Evolutionary conservation across 2,888 invertebrate species (phyloP).

Genomic region (Myathropa florea): DNA sequence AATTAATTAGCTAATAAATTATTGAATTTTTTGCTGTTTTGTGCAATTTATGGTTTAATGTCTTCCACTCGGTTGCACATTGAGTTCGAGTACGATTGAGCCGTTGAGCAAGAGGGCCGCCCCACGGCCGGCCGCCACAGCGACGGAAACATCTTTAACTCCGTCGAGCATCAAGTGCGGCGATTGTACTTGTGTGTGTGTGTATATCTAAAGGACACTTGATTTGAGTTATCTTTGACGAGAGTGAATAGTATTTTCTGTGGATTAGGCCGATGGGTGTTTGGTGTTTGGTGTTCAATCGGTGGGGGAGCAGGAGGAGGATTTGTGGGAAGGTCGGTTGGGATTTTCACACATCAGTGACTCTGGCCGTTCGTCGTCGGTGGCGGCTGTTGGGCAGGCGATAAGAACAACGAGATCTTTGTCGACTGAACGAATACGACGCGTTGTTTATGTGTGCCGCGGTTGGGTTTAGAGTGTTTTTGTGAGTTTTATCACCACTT

Average conservation of each 20-base stretch:
- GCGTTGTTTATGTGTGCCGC: slow-evolving; percentile 24
- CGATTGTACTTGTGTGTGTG: neutral
- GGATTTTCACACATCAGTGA: slow-evolving; percentile 62
- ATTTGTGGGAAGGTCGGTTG: slow-evolving; percentile 38
- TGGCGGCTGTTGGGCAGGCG: neutral
- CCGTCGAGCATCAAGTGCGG: neutral
- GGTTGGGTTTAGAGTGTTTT: slow-evolving; percentile 56
- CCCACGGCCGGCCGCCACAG: neutral
- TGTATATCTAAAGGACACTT: slow-evolving; percentile 39
- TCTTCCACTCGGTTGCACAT: slow-evolving; percentile 54
- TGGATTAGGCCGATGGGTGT: neutral
- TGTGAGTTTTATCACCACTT: slow-evolving; percentile 67
- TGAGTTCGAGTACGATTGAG: slow-evolving; percentile 22
- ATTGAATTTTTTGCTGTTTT: slow-evolving; percentile 24
- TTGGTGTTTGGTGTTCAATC: too few species aligned
- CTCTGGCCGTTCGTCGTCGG: slow-evolving; percentile 1
- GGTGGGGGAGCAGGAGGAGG: neutral
- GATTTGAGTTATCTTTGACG: neutral
- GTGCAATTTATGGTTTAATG: slow-evolving; percentile 48
- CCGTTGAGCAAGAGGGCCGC: neutral
- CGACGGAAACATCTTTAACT: too few species aligned
- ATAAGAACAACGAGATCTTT: slow-evolving; percentile 25
- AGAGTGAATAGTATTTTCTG: neutral
- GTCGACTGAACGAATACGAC: slow-evolving; percentile 30
- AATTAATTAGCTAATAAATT: slow-evolving; percentile 60